Evolutionary conservation across 2,888 invertebrate species (phyloP), one percentile per base, ranked within the genome.

Genomic region (Andricus quercusramuli): DNA sequence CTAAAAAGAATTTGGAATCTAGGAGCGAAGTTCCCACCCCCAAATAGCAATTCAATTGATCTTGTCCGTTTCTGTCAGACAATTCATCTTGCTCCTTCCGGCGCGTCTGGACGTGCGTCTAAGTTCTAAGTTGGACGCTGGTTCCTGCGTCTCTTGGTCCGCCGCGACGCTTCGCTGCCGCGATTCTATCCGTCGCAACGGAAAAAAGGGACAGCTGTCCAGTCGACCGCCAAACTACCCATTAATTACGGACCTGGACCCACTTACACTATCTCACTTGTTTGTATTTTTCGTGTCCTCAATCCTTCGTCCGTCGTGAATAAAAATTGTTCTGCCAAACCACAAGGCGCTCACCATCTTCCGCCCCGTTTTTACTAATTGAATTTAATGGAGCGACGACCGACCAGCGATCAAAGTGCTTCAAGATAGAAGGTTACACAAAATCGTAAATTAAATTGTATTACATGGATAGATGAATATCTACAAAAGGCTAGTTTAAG

Each of bases 41-140:
- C 91, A 93, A 93, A 94, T 93, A 93, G 93, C 93, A 94, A 94
- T 94, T 94, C 93, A 94, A 94, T 94, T 94, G 94, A 94, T 94
- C 93, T 94, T 93, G 93, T 93, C 93, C 93, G 91, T 93, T 90
- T 92, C 92, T 92, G 93, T 92, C 89, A 91, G 92, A 91, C 93
- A 90, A 94, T 94, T 93, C 93, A 93, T 94, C 94, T 94, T 93
- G 88, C 81, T 90, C 89, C 90, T 91, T 90, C 90, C 93, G 93
- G 93, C 93, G 93, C 86, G 89, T 88, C 90, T 90, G 90, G 90
- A 85, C 85, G 82, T 85, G 85, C 88, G 88, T 88, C 86, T 83
- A 85, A 66, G 32, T 76, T 85, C 84, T 85, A 85, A 84, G 83
- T 85, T 84, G 83, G 85, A 86, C 85, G 86, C 83, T 83, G 89